A percentile compares a stretch with the other conserved stretches of the same genome.
Evolutionary conservation across 2,888 invertebrate genomes (phyloP).

Genomic region (Zonitis immaculata): DNA sequence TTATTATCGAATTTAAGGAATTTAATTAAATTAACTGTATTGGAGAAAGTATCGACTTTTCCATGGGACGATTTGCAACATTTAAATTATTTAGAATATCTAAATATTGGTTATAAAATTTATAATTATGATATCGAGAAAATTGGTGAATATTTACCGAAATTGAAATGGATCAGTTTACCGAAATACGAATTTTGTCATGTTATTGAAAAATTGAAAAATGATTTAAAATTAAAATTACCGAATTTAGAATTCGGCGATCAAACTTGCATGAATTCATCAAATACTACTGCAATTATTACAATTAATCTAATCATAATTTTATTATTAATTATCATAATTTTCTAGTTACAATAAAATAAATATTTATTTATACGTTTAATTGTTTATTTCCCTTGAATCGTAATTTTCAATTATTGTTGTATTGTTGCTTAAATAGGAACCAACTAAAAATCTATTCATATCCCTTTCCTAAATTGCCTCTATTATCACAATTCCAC

Average conservation of each 20-base stretch:
- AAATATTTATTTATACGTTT: not conserved
- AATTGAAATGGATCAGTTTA: constrained; percentile 4
- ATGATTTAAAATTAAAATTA: not conserved
- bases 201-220: not conserved
- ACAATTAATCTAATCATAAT: not conserved
- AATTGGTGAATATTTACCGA: not conserved
- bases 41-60: not conserved
- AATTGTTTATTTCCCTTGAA: not conserved
- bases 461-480: constrained; percentile 2
- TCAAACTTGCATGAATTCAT: not conserved
- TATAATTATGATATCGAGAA: not conserved
- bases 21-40: not conserved
- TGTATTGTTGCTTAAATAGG: not conserved
- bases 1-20: not conserved
- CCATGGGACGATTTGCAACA: constrained; percentile 4
- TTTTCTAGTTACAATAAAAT: not conserved
- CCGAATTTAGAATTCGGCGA: not conserved
- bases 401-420: no score
- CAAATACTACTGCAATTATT: not conserved
- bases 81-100: not conserved
- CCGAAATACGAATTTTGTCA: constrained; percentile 2
- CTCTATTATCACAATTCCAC: constrained; percentile 1
- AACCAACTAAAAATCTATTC: not conserved
- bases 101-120: not conserved
- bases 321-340: not conserved